Percentiles rank a stretch among this genome's conserved stretches.
Conservation (phyloP, 2,888 invertebrate genomes). For the Caenorhabditis sinica region DNA sequence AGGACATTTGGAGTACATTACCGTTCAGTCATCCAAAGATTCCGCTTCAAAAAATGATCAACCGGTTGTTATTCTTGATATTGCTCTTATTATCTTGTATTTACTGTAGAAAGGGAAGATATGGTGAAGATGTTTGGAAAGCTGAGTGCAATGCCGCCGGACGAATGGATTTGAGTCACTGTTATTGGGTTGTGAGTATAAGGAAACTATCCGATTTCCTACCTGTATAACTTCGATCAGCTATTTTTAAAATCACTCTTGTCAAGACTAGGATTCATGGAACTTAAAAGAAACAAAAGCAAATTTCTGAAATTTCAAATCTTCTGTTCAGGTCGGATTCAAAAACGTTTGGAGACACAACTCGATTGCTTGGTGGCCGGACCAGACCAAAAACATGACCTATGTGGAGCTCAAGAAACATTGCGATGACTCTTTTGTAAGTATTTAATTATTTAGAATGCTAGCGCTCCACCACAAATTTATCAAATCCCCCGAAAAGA, state of each 20-base stretch:
- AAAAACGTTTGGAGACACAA: constrained; percentile 16
- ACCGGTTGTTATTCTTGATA: not conserved
- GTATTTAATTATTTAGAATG: not conserved
- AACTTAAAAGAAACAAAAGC: not conserved
- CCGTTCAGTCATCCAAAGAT: not conserved
- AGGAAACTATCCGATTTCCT: no score
- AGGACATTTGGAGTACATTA: no score
- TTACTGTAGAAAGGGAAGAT: not conserved
- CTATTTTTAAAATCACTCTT: no score
- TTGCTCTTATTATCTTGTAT: no score
- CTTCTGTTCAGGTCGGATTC: not conserved
- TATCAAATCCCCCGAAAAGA: no score
- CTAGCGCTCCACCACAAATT: no score
- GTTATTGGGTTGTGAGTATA: not conserved
- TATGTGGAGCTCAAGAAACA: constrained; percentile 12
- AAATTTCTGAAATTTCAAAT: no score
- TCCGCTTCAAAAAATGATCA: not conserved
- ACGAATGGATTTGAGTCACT: not conserved
- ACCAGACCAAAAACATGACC: constrained; percentile 14
- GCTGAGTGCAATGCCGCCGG: not conserved
- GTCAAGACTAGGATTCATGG: not conserved
- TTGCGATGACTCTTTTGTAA: constrained; percentile 27
- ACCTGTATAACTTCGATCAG: no score
- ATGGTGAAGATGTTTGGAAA: constrained; percentile 6
- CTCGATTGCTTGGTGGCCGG: constrained; percentile 20